These are phyloP conservation scores for Atherix ibis DNA, from an alignment of 2,888 invertebrate genomes.

Conservation along the genomic window DNA sequence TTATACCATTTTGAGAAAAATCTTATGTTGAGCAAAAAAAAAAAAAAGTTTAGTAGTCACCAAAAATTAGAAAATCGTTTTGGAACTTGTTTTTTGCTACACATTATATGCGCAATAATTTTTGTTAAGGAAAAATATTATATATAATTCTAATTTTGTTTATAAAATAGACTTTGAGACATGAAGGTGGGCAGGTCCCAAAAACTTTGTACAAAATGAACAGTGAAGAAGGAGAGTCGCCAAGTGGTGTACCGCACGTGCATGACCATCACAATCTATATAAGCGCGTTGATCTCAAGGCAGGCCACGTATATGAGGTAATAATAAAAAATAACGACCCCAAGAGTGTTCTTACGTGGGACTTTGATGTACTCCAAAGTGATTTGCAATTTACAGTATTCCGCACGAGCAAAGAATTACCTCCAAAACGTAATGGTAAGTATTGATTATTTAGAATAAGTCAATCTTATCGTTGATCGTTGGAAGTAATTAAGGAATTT, in stretches of 20 bases:
- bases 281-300: slow-evolving; percentile 24
- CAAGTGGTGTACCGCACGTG: slow-evolving; percentile 14
- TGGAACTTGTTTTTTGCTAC: not conserved
- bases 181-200: slow-evolving; percentile 78
- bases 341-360: slow-evolving; percentile 88
- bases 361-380: slow-evolving; percentile 85
- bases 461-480: too few relatives aligned
- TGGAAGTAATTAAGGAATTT: not conserved
- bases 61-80: slow-evolving; percentile 1
- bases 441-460: not conserved
- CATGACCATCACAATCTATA: slow-evolving; percentile 28
- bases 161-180: slow-evolving; percentile 51
- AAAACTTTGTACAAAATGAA: slow-evolving; percentile 63
- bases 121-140: not conserved
- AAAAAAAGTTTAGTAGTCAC: too few relatives aligned
- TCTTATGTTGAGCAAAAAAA: too few relatives aligned
- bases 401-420: slow-evolving; percentile 24
- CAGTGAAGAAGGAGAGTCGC: slow-evolving; percentile 22
- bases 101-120: too few relatives aligned
- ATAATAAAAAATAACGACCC: slow-evolving; percentile 65
- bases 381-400: slow-evolving; percentile 72
- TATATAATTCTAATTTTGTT: too few relatives aligned
- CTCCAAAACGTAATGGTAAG: slow-evolving; percentile 25
- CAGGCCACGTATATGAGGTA: slow-evolving; percentile 53
- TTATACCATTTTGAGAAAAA: too few relatives aligned